phyloP scores from a whole-genome alignment of 2,113 vertebrate species.

The Galemys pyrenaicus region DNA sequence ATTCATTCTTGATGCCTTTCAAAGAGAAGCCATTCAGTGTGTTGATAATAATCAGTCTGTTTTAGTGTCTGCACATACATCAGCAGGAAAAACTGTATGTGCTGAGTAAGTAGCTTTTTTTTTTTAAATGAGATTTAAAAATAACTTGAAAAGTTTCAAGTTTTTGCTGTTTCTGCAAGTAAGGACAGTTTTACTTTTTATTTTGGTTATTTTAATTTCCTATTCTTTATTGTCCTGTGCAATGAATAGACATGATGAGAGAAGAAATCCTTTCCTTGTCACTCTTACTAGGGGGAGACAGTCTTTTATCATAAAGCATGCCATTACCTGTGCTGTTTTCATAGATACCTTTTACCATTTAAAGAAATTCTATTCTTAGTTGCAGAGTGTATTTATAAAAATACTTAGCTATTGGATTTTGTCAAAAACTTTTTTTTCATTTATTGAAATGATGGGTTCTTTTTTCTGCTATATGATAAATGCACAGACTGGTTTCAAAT shows the following conservation, averaged over 20 bases:
- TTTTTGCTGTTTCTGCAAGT: slow-evolving; percentile 33
- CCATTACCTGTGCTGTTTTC: background rate
- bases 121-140: slow-evolving; percentile 2
- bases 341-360: background rate
- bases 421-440: background rate
- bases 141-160: background rate
- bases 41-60: slow-evolving; percentile 99
- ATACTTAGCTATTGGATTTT: background rate
- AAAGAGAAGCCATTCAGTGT: slow-evolving; percentile 96
- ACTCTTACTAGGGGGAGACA: background rate
- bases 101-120: slow-evolving; percentile 93
- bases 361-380: background rate
- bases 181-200: background rate
- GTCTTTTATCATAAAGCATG: background rate
- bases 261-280: background rate
- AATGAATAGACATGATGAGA: background rate
- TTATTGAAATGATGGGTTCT: background rate
- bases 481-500: background rate
- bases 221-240: background rate
- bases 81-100: slow-evolving; percentile 99
- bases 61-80: slow-evolving; percentile 97
- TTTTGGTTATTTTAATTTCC: background rate
- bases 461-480: background rate
- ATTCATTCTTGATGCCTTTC: slow-evolving; percentile 97
- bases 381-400: background rate